phyloP scores from a whole-genome alignment of 2,888 invertebrate genomes.

The Byasa hedistus region DNA sequence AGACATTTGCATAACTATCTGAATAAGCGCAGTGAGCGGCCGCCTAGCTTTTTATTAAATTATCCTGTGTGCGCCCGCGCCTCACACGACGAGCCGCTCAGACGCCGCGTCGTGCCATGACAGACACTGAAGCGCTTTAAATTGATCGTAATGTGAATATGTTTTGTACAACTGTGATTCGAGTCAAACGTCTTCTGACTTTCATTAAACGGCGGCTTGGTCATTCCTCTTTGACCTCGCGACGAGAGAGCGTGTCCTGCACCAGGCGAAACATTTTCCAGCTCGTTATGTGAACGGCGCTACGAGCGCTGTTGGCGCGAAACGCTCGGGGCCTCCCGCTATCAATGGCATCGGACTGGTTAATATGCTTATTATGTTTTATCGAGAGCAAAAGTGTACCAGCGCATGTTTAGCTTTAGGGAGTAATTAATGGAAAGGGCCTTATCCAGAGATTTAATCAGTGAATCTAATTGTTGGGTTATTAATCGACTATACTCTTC shows the following conservation, averaged over 20 bases:
- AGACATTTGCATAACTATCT: constrained; percentile 39
- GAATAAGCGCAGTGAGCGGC: constrained; percentile 40
- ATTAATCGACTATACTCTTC: constrained; percentile 53
- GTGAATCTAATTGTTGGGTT: constrained; percentile 72
- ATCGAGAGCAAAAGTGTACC: constrained; percentile 73
- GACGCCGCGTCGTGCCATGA: constrained; percentile 64
- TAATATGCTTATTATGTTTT: constrained; percentile 79
- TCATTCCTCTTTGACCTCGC: constrained; percentile 77
- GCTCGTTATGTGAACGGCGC: constrained; percentile 52
- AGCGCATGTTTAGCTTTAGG: constrained; percentile 74
- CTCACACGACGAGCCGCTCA: constrained; percentile 66
- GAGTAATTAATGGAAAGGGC: constrained; percentile 78
- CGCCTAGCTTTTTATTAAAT: constrained; percentile 57
- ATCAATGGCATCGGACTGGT: constrained; percentile 73
- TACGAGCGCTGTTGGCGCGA: constrained; percentile 65
- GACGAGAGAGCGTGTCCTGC: constrained; percentile 48
- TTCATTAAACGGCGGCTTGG: constrained; percentile 69
- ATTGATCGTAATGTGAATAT: constrained; percentile 75
- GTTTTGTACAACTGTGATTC: constrained; percentile 69
- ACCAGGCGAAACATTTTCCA: constrained; percentile 47
- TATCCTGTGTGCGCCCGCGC: constrained; percentile 52
- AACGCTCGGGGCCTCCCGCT: constrained; percentile 62
- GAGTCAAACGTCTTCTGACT: constrained; percentile 64
- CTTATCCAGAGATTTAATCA: constrained; percentile 75
- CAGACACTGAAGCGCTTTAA: constrained; percentile 63